phyloP scores from a whole-genome alignment of 2,888 invertebrate genomes.

The Drosophila limbata region DNA sequence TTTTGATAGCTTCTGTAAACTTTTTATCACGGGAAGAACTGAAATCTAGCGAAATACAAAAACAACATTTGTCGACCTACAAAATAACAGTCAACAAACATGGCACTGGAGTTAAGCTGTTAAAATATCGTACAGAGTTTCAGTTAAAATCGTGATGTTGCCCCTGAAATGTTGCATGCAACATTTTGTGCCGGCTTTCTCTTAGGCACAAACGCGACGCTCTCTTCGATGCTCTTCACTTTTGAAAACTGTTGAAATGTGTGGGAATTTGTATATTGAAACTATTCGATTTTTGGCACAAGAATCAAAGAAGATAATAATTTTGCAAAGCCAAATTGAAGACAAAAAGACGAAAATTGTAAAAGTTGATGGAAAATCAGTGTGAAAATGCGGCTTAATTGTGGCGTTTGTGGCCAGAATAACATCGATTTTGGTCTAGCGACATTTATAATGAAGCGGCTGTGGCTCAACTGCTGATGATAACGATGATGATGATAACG shows the following conservation, averaged over 20 bases:
- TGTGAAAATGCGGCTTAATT: slow-evolving; percentile 51
- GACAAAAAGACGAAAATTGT: background rate
- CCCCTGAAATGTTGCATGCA: slow-evolving; percentile 49
- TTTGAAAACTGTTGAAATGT: background rate
- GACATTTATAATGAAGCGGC: slow-evolving; percentile 48
- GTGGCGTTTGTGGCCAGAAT: slow-evolving; percentile 37
- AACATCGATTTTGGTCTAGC: slow-evolving; percentile 36
- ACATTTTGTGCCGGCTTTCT: slow-evolving; percentile 36
- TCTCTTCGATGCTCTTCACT: slow-evolving; percentile 3
- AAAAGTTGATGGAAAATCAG: slow-evolving; percentile 27
- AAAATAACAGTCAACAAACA: slow-evolving; percentile 9
- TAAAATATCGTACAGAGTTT: slow-evolving; percentile 1
- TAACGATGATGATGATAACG: background rate
- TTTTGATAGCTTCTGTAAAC: background rate
- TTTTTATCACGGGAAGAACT: background rate
- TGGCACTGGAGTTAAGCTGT: background rate
- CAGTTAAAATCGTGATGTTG: slow-evolving; percentile 7
- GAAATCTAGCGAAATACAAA: background rate
- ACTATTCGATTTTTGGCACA: background rate
- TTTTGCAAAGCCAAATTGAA: slow-evolving; percentile 17
- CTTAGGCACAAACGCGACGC: slow-evolving; percentile 34
- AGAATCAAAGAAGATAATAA: slow-evolving; percentile 23
- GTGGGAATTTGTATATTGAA: background rate
- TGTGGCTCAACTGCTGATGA: slow-evolving; percentile 13
- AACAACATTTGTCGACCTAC: slow-evolving; percentile 1